Percentiles rank a stretch among this genome's conserved stretches.
Evolutionary conservation across 2,113 vertebrate genomes (phyloP).

Genomic region (Symphodus melops): DNA sequence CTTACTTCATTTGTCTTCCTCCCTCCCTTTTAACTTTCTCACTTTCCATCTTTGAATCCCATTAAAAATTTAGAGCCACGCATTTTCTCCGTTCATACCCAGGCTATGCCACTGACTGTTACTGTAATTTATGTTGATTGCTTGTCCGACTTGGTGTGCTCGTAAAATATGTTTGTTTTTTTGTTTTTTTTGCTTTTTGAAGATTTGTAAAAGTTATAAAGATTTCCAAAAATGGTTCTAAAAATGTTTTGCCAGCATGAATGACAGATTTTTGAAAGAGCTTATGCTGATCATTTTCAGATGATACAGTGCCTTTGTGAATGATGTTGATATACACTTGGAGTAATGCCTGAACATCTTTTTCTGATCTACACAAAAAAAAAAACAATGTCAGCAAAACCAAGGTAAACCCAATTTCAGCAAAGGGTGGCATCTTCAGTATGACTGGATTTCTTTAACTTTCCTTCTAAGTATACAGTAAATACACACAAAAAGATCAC

Average conservation of each 20-base stretch:
- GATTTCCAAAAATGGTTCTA: slow-evolving; percentile 24
- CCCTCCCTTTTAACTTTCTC: slow-evolving; percentile 9
- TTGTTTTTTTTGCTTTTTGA: not conserved
- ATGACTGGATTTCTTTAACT: not conserved
- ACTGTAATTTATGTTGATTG: slow-evolving; percentile 4
- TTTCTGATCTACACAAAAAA: slow-evolving; percentile 18
- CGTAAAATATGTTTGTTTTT: slow-evolving; percentile 33
- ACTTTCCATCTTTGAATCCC: slow-evolving; percentile 15
- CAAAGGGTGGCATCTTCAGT: slow-evolving; percentile 6
- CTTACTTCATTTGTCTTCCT: slow-evolving; percentile 46
- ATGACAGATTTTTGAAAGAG: slow-evolving; percentile 16
- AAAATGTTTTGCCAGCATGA: slow-evolving; percentile 1
- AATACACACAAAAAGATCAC: not conserved
- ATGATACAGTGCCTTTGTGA: slow-evolving; percentile 19
- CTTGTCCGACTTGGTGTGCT: not conserved
- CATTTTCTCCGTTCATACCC: slow-evolving; percentile 23
- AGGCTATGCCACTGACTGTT: not conserved
- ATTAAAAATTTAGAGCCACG: slow-evolving; percentile 19
- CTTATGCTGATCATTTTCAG: slow-evolving; percentile 11
- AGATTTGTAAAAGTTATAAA: slow-evolving; percentile 43
- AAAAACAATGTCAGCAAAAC: slow-evolving; percentile 24
- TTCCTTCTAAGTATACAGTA: not conserved
- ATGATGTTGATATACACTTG: slow-evolving; percentile 16
- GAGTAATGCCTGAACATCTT: slow-evolving; percentile 9
- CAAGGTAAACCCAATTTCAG: slow-evolving; percentile 29